phyloP scores from a whole-genome alignment of 2,888 invertebrate species.

The Arrhopalites spinosus region DNA sequence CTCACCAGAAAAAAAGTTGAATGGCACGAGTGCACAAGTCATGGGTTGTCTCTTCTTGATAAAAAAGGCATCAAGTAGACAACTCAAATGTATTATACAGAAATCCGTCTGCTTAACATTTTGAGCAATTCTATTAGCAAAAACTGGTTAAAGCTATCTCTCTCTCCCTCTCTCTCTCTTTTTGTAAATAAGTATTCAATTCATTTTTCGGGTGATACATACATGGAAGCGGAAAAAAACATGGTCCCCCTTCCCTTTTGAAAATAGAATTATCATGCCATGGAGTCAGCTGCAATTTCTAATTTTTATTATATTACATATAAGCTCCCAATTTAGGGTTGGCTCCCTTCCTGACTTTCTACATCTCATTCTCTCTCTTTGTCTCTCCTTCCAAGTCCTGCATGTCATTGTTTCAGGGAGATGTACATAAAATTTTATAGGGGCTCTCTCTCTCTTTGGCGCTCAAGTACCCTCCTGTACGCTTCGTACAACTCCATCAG shows the following conservation, averaged over 20 bases:
- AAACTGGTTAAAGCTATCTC: too few species aligned
- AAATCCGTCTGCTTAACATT: too few species aligned
- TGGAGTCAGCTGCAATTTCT: slow-evolving; percentile 30
- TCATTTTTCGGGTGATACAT: too few species aligned
- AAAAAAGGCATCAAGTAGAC: too few species aligned
- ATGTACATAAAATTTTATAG: background rate
- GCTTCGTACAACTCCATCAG: too few species aligned
- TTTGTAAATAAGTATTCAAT: too few species aligned
- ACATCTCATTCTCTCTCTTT: background rate
- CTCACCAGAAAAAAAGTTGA: background rate
- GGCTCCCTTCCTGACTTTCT: too few species aligned
- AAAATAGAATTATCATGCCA: background rate
- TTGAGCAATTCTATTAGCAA: too few species aligned
- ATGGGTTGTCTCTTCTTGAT: background rate
- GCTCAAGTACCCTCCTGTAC: background rate
- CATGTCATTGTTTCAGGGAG: background rate
- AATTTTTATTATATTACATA: slow-evolving; percentile 1
- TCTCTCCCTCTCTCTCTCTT: too few species aligned
- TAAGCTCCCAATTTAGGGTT: background rate
- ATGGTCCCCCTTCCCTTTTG: background rate
- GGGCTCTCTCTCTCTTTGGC: background rate
- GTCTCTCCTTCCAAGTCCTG: background rate
- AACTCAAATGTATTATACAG: too few species aligned
- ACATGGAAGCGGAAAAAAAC: too few species aligned
- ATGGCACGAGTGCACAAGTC: slow-evolving; percentile 28